These are phyloP conservation scores for Euplexia lucipara DNA, from an alignment of 2,888 invertebrate species.

Conservation along the genomic window DNA sequence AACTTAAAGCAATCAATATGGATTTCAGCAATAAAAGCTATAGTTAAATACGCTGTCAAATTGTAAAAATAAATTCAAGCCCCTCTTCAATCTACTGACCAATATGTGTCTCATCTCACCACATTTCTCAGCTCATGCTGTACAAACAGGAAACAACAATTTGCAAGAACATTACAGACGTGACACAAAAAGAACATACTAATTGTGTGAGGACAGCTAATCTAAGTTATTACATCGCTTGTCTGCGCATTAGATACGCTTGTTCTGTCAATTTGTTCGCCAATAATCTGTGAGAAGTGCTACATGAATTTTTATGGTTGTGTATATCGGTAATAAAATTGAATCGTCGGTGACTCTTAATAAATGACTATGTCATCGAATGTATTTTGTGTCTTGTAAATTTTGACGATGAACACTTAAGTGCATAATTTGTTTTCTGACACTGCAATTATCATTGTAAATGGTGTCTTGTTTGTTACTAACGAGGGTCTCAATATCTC, in stretches of 20 bases:
- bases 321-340: slow-evolving; percentile 57
- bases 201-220: slow-evolving; percentile 63
- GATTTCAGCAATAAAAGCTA: background rate
- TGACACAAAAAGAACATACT: slow-evolving; percentile 45
- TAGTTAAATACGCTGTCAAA: background rate
- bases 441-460: slow-evolving; percentile 37
- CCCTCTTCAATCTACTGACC: background rate
- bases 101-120: slow-evolving; percentile 7
- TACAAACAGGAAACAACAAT: slow-evolving; percentile 39
- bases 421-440: slow-evolving; percentile 30
- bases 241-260: slow-evolving; percentile 63
- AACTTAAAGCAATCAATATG: background rate
- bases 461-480: slow-evolving; percentile 23
- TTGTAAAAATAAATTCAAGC: background rate
- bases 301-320: slow-evolving; percentile 30
- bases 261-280: slow-evolving; percentile 64
- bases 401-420: slow-evolving; percentile 23
- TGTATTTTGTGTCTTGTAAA: slow-evolving; percentile 12
- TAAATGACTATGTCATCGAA: slow-evolving; percentile 41
- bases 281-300: slow-evolving; percentile 63
- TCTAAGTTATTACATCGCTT: slow-evolving; percentile 61
- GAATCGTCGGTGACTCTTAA: slow-evolving; percentile 54
- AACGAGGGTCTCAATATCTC: slow-evolving; percentile 10
- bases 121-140: background rate
- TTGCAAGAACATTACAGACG: slow-evolving; percentile 22